Evolutionary conservation across 2,113 vertebrate species (phyloP).

Genomic region (Heteronetta atricapilla): DNA sequence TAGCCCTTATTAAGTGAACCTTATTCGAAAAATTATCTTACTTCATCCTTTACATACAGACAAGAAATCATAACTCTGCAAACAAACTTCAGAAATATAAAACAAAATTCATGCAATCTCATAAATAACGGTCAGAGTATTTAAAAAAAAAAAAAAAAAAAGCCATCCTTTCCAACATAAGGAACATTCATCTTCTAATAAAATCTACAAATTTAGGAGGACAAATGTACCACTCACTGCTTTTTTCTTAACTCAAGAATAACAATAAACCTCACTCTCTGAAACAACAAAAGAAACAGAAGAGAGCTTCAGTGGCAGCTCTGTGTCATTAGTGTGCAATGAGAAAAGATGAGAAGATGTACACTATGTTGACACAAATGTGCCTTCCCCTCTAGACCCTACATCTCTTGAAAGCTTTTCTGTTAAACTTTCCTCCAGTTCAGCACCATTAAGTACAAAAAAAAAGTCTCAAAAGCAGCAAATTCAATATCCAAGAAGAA

Average conservation of each 20-base stretch:
- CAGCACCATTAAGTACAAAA: constrained; percentile 82
- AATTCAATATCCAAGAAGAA: constrained; percentile 82
- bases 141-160: constrained; percentile 27
- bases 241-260: constrained; percentile 82
- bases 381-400: constrained; percentile 79
- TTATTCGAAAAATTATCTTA: constrained; percentile 65
- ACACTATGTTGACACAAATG: constrained; percentile 88
- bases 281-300: constrained; percentile 84
- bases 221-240: constrained; percentile 81
- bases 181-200: constrained; percentile 84
- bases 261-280: constrained; percentile 85
- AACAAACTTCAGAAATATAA: constrained; percentile 76
- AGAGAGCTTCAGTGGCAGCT: constrained; percentile 84
- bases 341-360: constrained; percentile 89
- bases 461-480: constrained; percentile 81
- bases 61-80: constrained; percentile 63
- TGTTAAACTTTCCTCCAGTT: constrained; percentile 84
- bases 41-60: constrained; percentile 57
- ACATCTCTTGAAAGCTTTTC: constrained; percentile 88
- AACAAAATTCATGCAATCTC: constrained; percentile 75
- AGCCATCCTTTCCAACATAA: constrained; percentile 71
- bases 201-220: constrained; percentile 80
- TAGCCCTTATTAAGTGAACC: constrained; percentile 25
- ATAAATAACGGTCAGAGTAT: constrained; percentile 53
- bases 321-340: constrained; percentile 88